These are phyloP conservation scores for Iselma pallidipennis DNA, from an alignment of 2,888 invertebrate species.

Conservation along the genomic window DNA sequence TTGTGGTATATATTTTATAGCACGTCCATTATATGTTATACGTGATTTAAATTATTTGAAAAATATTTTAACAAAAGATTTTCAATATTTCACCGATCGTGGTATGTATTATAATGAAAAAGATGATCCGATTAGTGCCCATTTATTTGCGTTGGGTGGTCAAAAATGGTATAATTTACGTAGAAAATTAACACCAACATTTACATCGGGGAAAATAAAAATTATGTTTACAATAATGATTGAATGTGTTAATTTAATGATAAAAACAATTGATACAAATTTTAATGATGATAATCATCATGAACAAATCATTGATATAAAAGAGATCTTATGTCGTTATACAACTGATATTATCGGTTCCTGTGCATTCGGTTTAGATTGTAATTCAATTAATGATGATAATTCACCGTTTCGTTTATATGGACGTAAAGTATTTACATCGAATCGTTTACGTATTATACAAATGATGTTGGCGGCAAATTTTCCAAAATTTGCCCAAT, in stretches of 20 bases:
- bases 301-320: constrained; percentile 16
- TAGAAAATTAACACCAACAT: constrained; percentile 60
- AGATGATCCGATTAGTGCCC: constrained; percentile 36
- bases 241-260: constrained; percentile 50
- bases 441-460: neutral
- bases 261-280: too few species aligned
- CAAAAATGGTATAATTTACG: constrained; percentile 48
- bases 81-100: constrained; percentile 39
- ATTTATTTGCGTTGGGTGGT: constrained; percentile 40
- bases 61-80: constrained; percentile 42
- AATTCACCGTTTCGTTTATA: constrained; percentile 55
- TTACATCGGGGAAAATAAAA: constrained; percentile 67
- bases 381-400: constrained; percentile 59
- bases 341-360: constrained; percentile 39
- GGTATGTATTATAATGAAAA: constrained; percentile 36
- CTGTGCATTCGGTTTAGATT: constrained; percentile 64
- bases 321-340: constrained; percentile 18
- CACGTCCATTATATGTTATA: constrained; percentile 36
- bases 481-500: neutral
- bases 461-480: neutral
- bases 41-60: constrained; percentile 39
- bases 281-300: too few species aligned
- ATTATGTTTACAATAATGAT: constrained; percentile 64
- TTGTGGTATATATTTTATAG: constrained; percentile 8
- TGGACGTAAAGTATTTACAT: constrained; percentile 14